Evolutionary conservation across 1,140 invertebrate genomes (phyloP), one percentile per base, ranked within the genome.

Genomic region (Bombus pascuorum): DNA sequence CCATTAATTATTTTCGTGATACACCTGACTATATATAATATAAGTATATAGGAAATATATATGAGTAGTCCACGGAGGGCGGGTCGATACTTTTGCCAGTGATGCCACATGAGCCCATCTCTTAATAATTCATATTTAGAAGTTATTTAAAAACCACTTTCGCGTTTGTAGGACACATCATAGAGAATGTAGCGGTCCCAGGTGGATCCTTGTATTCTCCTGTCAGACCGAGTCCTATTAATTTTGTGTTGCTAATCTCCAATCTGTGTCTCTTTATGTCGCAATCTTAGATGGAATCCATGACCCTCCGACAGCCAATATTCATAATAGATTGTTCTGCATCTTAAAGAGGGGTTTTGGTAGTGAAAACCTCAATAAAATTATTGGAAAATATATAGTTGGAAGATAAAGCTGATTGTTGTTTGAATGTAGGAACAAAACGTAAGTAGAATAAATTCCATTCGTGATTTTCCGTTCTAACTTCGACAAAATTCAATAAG

Each of bases 191-290:
- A 9, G 88, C 15, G n/a, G 91, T 10, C 90, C 85, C 93, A 94
- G 92, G 90, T 93, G 93, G 86, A 91, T 86, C 70, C 53, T 72
- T 73, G 86, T 89, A 86, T 91, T 90, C 90, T 90, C 90, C 87
- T 93, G 92, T 93, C 93, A 92, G 73, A 47, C 84, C 18, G 74
- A 85, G 86, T 89, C 89, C 91, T 92, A 93, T 94, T 94, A 93
- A 94, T 94, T 94, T 94, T 89, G 76, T 90, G 91, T 88, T 77
- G 85, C 92, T 94, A 94, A 94, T 94, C 93, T 93, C 91, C 91
- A 93, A 93, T 92, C 92, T 93, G 91, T 90, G 92, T 91, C 88
- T 91, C 90, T 88, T 92, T 88, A 89, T 81, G 88, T 91, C 83
- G 87, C 77, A 85, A 91, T 90, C 91, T 91, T 90, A 89, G 82